Evolutionary conservation across 2,797 vertebrate genomes (phyloP).

Genomic region (Aselliscus stoliczkanus): DNA sequence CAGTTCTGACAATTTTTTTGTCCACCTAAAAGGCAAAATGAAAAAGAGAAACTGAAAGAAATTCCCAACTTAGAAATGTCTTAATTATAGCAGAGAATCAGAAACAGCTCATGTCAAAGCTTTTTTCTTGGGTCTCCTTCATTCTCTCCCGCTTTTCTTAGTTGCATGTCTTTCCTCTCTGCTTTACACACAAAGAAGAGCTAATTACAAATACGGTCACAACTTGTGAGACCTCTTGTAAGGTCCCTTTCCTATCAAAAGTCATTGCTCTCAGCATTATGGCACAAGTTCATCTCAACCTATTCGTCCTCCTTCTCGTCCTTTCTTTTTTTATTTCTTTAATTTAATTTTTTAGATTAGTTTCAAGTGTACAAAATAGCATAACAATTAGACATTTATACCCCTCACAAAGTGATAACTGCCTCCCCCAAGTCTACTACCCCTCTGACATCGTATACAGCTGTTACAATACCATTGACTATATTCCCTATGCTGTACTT

Average conservation of each 20-base stretch:
- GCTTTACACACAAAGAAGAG: not conserved
- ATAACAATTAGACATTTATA: too few relatives aligned
- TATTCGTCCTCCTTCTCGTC: not conserved
- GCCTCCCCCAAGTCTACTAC: too few relatives aligned
- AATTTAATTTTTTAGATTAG: too few relatives aligned
- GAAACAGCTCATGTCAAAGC: not conserved
- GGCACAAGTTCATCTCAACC: not conserved
- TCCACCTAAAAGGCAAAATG: constrained; percentile 83
- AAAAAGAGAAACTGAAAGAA: constrained; percentile 52
- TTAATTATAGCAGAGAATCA: not conserved
- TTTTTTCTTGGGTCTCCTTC: not conserved
- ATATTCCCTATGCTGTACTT: too few relatives aligned
- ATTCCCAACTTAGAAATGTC: not conserved
- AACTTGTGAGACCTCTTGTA: not conserved
- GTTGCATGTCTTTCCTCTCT: not conserved
- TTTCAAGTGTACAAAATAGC: too few relatives aligned
- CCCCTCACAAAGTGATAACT: too few relatives aligned
- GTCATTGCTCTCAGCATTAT: not conserved
- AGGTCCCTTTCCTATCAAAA: not conserved
- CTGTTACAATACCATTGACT: too few relatives aligned
- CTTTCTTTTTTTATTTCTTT: too few relatives aligned
- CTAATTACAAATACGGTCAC: not conserved
- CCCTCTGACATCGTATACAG: too few relatives aligned
- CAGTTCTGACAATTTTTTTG: constrained; percentile 92
- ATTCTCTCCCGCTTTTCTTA: not conserved